Evolutionary conservation across 2,113 vertebrate genomes (phyloP).

Genomic region (Genyomyrus donnyi): DNA sequence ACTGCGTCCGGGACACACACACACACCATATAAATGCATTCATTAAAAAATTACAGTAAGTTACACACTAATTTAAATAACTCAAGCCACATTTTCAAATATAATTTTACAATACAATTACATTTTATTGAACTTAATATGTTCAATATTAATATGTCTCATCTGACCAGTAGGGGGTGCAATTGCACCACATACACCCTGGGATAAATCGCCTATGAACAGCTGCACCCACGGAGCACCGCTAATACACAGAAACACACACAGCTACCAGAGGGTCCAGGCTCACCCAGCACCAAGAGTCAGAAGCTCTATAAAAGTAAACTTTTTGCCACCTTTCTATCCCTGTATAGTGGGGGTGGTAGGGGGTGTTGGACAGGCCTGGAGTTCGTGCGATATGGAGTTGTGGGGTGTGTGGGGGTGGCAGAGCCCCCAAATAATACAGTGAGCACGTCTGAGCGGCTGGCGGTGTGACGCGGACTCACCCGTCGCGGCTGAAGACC

Average conservation of each 20-base stretch:
- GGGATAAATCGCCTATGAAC: not conserved
- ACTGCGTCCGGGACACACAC: not conserved
- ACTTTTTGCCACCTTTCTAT: not conserved
- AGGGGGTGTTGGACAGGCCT: not conserved
- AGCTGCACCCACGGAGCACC: not conserved
- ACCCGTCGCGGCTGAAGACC: constrained; percentile 95
- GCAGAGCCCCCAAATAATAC: not conserved
- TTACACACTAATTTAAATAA: not conserved
- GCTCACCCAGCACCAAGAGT: not conserved
- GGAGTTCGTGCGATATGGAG: not conserved
- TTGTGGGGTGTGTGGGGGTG: not conserved
- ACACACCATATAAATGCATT: not conserved
- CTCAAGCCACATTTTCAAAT: not conserved
- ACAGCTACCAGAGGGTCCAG: not conserved
- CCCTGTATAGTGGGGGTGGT: not conserved
- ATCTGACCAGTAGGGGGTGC: not conserved
- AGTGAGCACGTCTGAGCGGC: not conserved
- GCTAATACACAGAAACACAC: not conserved
- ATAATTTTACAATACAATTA: not conserved
- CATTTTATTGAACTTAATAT: not conserved
- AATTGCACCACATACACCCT: not conserved
- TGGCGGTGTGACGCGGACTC: constrained; percentile 26
- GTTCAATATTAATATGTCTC: not conserved
- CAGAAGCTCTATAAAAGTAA: not conserved
- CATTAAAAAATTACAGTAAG: not conserved